Conservation (phyloP, 2,888 invertebrate species). For the Lepas anatifera region DNA sequence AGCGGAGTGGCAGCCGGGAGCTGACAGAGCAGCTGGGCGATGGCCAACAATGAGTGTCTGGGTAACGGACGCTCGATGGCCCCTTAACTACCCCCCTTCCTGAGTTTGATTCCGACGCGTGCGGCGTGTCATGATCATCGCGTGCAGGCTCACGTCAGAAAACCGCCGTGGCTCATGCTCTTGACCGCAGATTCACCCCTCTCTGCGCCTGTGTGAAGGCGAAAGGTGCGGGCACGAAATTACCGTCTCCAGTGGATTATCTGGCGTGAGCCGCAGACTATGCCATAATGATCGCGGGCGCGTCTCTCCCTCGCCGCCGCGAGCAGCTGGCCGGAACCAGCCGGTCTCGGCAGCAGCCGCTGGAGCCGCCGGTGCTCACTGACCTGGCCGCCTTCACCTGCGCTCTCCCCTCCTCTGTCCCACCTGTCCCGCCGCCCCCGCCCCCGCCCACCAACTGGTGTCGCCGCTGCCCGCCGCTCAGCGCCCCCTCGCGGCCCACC, state of each 20-base stretch:
- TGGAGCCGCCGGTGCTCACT: too few relatives aligned
- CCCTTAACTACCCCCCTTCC: too few relatives aligned
- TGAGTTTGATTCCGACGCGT: not conserved
- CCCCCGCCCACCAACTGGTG: not conserved
- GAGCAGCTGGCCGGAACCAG: constrained; percentile 4
- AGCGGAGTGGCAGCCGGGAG: not conserved
- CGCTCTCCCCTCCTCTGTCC: not conserved
- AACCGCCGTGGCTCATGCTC: too few relatives aligned
- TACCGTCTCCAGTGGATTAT: not conserved
- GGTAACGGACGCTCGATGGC: too few relatives aligned
- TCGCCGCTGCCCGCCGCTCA: not conserved
- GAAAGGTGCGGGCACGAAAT: not conserved
- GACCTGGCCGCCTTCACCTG: not conserved
- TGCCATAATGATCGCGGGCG: not conserved
- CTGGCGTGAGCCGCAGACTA: not conserved
- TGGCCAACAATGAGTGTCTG: too few relatives aligned
- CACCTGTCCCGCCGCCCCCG: not conserved
- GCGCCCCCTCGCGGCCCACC: not conserved
- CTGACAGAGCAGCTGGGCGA: too few relatives aligned
- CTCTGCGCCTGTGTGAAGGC: not conserved
- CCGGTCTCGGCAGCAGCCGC: too few relatives aligned
- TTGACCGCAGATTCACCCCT: not conserved
- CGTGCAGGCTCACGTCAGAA: too few relatives aligned
- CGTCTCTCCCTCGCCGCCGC: not conserved
- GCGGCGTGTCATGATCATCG: not conserved